Percentiles rank a stretch among this genome's conserved stretches.
These are phyloP conservation scores for Oithona nana DNA, from an alignment of 2,888 invertebrate species.

Conservation along the genomic window DNA sequence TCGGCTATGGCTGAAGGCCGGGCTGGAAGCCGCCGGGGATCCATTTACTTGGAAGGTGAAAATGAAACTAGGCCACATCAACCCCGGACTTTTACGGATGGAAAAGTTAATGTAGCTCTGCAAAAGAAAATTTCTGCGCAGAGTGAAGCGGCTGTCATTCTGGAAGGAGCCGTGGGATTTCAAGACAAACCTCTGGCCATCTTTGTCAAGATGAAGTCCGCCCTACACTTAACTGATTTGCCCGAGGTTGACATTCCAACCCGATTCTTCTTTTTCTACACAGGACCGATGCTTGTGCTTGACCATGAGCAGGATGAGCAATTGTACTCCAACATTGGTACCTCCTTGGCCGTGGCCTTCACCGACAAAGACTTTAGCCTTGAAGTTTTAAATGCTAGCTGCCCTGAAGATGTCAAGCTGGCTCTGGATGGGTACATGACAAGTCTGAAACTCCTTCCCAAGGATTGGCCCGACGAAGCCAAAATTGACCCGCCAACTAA, in stretches of 20 bases:
- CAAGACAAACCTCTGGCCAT: slow-evolving; percentile 34
- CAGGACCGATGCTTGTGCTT: background rate
- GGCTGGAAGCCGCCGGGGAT: no score
- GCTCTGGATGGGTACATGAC: slow-evolving; percentile 23
- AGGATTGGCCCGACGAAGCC: background rate
- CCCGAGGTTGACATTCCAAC: slow-evolving; percentile 37
- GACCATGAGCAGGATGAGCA: no score
- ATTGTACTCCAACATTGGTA: slow-evolving; percentile 23
- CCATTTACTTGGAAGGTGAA: no score
- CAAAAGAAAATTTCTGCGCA: slow-evolving; percentile 36
- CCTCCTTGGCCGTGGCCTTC: slow-evolving; percentile 26
- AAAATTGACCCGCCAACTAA: background rate
- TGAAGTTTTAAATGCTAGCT: slow-evolving; percentile 22
- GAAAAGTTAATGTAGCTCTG: slow-evolving; percentile 22
- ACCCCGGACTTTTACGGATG: no score
- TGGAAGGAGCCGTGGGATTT: slow-evolving; percentile 37
- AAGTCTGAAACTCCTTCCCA: slow-evolving; percentile 22
- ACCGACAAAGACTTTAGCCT: slow-evolving; percentile 25
- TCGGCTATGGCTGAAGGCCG: no score
- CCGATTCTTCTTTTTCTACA: slow-evolving; percentile 22
- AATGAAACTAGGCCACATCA: no score
- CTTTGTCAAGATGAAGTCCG: slow-evolving; percentile 34
- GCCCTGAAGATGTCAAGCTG: slow-evolving; percentile 22
- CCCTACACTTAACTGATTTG: slow-evolving; percentile 33
- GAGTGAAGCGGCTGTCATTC: slow-evolving; percentile 36